Conservation (phyloP, 2,888 invertebrate species). For the Patella pellucida region DNA sequence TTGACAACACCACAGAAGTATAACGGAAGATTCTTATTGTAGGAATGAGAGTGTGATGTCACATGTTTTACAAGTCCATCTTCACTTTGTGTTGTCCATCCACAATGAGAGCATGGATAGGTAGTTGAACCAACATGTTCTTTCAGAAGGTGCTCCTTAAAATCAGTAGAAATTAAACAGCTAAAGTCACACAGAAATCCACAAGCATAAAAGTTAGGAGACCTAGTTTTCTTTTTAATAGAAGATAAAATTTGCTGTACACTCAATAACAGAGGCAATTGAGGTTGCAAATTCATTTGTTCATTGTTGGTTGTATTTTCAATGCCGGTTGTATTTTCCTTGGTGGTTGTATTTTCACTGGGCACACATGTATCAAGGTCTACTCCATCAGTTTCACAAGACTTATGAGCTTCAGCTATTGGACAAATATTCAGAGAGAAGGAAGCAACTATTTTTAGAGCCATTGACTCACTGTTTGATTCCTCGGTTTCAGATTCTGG, state of each 20-base stretch:
- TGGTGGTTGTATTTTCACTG: not conserved
- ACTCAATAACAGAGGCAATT: conserved; percentile 8
- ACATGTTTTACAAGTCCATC: conserved; percentile 56
- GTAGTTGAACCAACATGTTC: conserved; percentile 45
- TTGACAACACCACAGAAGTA: conserved; percentile 53
- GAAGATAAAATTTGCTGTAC: not conserved
- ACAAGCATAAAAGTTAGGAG: conserved; percentile 53
- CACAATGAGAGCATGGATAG: conserved; percentile 59
- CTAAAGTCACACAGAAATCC: conserved; percentile 57
- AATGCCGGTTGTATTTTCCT: not conserved
- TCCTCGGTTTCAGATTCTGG: too few species aligned
- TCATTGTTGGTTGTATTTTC: not conserved
- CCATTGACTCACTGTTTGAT: not conserved
- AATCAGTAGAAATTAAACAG: conserved; percentile 46
- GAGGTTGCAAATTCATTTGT: conserved; percentile 14
- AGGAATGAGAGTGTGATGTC: conserved; percentile 48
- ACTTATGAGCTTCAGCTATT: not conserved
- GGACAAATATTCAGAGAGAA: conserved; percentile 32
- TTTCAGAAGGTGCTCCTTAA: conserved; percentile 47
- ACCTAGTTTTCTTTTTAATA: conserved; percentile 16
- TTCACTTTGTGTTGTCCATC: conserved; percentile 50
- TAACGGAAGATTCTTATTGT: conserved; percentile 46
- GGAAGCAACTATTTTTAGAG: conserved; percentile 38
- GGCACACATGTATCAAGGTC: not conserved
- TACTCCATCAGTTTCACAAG: not conserved